These are phyloP conservation scores for Apamea epomidion DNA, from an alignment of 2,888 invertebrate species.

Conservation along the genomic window DNA sequence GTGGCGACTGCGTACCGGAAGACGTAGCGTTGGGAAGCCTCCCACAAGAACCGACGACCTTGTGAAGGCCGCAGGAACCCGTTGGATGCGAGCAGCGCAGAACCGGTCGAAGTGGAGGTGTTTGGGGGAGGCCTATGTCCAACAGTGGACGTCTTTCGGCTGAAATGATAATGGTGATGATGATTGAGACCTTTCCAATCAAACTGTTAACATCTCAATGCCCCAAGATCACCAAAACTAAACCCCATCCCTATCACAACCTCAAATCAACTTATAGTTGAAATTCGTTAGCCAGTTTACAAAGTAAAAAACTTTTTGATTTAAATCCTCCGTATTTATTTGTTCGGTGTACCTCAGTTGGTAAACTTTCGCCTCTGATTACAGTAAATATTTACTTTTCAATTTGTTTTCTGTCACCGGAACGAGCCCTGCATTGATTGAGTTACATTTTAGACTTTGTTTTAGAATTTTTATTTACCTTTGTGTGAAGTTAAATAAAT, in stretches of 20 bases:
- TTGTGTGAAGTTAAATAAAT: background rate
- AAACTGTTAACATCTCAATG: background rate
- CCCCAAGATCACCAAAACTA: constrained; percentile 1
- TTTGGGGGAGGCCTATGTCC: no score
- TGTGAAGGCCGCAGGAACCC: no score
- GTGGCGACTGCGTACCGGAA: no score
- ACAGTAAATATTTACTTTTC: constrained; percentile 76
- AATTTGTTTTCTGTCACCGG: constrained; percentile 68
- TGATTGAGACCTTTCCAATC: background rate
- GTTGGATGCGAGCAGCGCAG: no score
- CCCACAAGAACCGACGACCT: no score
- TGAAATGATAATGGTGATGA: no score
- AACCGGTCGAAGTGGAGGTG: no score
- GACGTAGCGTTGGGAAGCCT: no score
- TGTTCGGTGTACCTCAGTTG: constrained; percentile 54
- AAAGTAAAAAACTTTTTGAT: constrained; percentile 57
- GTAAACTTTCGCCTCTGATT: constrained; percentile 76
- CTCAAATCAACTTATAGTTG: constrained; percentile 44
- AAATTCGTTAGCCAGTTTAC: constrained; percentile 46
- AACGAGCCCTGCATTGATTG: constrained; percentile 70
- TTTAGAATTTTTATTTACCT: constrained; percentile 28
- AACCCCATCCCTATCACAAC: constrained; percentile 25
- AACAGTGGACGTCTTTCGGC: no score
- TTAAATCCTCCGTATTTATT: constrained; percentile 61
- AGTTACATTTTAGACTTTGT: constrained; percentile 52